phyloP scores from a whole-genome alignment of 1,140 invertebrate species.

The Piezodorus guildinii region DNA sequence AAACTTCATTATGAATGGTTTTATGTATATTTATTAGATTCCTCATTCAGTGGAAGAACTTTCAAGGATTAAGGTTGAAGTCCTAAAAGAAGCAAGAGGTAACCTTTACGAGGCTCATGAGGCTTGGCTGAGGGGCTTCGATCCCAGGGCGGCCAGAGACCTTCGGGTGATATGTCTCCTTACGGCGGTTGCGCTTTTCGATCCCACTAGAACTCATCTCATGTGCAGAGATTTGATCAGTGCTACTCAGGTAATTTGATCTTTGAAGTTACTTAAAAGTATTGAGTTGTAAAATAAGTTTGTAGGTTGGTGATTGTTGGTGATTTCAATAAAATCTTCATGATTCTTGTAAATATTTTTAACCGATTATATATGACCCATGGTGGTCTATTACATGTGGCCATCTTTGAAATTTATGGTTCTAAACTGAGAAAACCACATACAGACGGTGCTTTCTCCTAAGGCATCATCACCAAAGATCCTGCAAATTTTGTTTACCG shows the following conservation, averaged over 20 bases:
- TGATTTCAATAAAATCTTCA: too few species aligned
- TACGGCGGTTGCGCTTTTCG: constrained; percentile 79
- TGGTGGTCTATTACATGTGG: too few species aligned
- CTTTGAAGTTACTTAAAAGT: neutral
- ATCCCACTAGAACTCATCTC: constrained; percentile 64
- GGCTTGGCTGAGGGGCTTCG: constrained; percentile 67
- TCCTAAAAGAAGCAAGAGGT: constrained; percentile 74
- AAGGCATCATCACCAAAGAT: too few species aligned
- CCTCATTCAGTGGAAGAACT: constrained; percentile 46
- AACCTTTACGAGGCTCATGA: constrained; percentile 77
- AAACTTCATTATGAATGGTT: too few species aligned
- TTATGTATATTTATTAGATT: constrained; percentile 37
- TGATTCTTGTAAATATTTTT: too few species aligned
- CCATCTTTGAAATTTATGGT: too few species aligned
- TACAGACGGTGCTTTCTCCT: too few species aligned
- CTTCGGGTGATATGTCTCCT: constrained; percentile 81
- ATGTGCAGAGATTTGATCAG: constrained; percentile 74
- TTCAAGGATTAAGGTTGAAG: constrained; percentile 60
- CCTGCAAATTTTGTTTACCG: too few species aligned
- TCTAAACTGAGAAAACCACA: too few species aligned
- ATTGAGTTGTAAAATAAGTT: too few species aligned
- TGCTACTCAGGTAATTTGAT: constrained; percentile 55
- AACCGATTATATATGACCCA: too few species aligned
- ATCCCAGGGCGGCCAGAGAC: constrained; percentile 64
- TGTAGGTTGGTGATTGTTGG: too few species aligned